Evolutionary conservation across 2,113 vertebrate species (phyloP).

Genomic region (Oxyruncus cristatus): DNA sequence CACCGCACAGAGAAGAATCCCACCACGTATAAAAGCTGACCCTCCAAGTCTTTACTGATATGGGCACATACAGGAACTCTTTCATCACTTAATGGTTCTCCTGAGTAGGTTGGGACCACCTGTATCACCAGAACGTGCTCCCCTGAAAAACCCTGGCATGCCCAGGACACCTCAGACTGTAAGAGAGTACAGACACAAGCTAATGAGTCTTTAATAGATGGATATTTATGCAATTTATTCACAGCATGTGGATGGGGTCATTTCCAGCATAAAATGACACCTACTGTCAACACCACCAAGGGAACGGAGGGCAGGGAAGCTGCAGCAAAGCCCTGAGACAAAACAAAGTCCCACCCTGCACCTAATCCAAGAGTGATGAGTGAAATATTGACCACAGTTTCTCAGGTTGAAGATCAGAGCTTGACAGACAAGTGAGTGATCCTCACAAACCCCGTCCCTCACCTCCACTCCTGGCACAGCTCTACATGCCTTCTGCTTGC

Average conservation of each 20-base stretch:
- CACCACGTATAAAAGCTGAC: background rate
- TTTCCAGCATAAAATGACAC: background rate
- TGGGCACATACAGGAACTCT: fast-evolving
- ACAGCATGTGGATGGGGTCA: fast-evolving
- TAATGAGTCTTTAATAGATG: background rate
- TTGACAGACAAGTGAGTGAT: background rate
- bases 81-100: background rate
- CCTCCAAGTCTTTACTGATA: background rate
- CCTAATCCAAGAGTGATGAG: background rate
- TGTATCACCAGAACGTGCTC: background rate
- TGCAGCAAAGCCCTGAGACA: background rate
- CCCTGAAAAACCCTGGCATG: background rate
- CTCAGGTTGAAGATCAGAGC: background rate
- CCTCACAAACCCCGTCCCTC: background rate
- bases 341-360: background rate
- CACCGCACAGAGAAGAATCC: background rate
- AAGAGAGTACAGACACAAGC: background rate
- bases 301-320: fast-evolving
- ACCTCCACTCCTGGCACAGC: background rate
- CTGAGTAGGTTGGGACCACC: background rate
- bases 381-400: background rate
- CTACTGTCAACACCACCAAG: background rate
- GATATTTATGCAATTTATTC: background rate
- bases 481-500: background rate
- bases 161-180: background rate